These are phyloP conservation scores for Eucidaris tribuloides DNA, from an alignment of 35 echinoderm and acorn worm species.

Conservation along the genomic window DNA sequence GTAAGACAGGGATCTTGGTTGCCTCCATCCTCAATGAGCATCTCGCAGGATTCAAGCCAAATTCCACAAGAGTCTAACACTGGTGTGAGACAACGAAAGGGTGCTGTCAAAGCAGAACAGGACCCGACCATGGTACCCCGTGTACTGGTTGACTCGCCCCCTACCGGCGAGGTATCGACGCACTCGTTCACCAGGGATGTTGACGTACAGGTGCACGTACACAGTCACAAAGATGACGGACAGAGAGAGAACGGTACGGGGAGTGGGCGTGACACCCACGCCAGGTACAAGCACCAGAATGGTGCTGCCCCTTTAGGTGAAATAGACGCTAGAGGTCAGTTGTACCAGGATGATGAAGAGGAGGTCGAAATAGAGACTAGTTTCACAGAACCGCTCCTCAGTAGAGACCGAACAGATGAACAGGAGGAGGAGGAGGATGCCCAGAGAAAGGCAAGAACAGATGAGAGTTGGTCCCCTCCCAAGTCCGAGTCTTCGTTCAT, in stretches of 20 bases:
- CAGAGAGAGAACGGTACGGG: neutral
- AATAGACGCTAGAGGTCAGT: neutral
- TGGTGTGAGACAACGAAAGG: no score
- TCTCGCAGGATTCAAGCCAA: no score
- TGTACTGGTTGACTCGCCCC: no score
- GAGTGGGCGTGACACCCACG: neutral
- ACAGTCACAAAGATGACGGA: neutral
- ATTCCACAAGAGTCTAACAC: no score
- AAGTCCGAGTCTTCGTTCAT: constrained; percentile 73
- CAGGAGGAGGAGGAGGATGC: constrained; percentile 20
- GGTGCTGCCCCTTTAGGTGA: neutral
- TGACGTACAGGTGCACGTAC: no score
- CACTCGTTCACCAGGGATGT: no score
- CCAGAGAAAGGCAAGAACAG: neutral
- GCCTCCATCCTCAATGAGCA: no score
- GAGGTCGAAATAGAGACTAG: constrained; percentile 14
- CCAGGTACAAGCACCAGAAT: neutral
- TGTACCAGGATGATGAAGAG: neutral
- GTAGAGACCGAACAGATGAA: neutral
- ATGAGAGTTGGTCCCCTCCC: neutral
- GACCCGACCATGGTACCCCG: no score
- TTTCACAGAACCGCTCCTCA: constrained; percentile 34
- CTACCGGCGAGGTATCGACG: no score
- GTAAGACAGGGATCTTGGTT: no score
- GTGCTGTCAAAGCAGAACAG: no score